Conservation (phyloP, 2,797 vertebrate species). For the Lepus oiostolus region DNA sequence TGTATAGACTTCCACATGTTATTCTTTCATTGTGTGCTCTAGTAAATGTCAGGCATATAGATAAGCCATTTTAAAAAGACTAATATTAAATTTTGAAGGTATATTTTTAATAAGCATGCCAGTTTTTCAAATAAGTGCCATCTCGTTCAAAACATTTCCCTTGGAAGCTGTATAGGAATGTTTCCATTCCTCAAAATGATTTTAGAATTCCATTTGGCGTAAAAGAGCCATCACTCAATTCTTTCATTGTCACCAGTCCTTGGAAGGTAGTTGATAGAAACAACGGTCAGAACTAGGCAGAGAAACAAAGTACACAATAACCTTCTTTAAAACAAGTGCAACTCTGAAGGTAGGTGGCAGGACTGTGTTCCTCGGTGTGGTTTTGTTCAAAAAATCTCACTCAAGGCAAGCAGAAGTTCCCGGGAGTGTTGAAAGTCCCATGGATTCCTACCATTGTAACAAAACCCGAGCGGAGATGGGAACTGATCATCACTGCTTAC, state of each 20-base stretch:
- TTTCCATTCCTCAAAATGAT: conserved; percentile 1
- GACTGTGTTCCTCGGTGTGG: background rate
- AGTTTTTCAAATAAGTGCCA: background rate
- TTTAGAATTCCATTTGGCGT: conserved; percentile 40
- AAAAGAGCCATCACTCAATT: background rate
- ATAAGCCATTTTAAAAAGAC: background rate
- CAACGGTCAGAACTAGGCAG: background rate
- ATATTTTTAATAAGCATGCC: conserved; percentile 26
- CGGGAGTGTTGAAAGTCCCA: background rate
- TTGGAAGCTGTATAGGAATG: background rate
- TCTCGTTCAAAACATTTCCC: background rate
- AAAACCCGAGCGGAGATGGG: background rate
- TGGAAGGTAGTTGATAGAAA: background rate
- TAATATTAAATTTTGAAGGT: conserved; percentile 21
- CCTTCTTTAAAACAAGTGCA: conserved; percentile 16
- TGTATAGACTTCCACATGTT: background rate
- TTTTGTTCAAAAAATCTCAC: conserved; percentile 11
- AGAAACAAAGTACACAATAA: background rate
- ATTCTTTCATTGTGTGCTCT: background rate
- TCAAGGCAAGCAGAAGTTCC: background rate
- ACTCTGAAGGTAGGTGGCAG: background rate
- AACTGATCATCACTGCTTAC: background rate
- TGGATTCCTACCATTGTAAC: background rate
- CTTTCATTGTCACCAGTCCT: background rate
- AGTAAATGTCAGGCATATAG: background rate